A percentile compares a stretch with the other conserved stretches of the same genome.
Evolutionary conservation across 2,888 invertebrate species (phyloP).

Genomic region (Rosalia funebris): DNA sequence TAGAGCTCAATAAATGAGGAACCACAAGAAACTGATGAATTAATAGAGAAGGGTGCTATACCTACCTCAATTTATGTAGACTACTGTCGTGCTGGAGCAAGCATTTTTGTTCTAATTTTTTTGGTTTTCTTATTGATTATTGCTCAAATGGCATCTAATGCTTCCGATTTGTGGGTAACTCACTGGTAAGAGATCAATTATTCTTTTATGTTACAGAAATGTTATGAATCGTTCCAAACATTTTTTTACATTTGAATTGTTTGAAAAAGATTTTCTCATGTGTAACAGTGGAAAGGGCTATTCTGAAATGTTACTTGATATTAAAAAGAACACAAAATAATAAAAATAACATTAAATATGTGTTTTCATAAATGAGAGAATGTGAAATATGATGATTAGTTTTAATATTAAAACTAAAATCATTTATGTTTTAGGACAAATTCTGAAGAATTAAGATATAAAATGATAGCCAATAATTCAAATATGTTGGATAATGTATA

Average conservation of each 20-base stretch:
- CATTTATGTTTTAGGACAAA: constrained; percentile 64
- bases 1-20: constrained; percentile 57
- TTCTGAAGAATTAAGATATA: constrained; percentile 58
- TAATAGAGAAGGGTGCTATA: constrained; percentile 74
- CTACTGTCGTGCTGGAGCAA: constrained; percentile 78
- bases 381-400: too few species aligned
- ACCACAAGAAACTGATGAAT: constrained; percentile 71
- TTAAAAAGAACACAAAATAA: too few species aligned
- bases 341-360: too few species aligned
- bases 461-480: neutral
- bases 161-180: constrained; percentile 81
- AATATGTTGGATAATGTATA: constrained; percentile 10
- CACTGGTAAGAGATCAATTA: constrained; percentile 70
- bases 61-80: constrained; percentile 72
- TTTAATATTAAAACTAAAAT: too few species aligned
- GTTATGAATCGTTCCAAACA: neutral
- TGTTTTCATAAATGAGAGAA: too few species aligned
- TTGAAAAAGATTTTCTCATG: too few species aligned
- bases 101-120: constrained; percentile 66
- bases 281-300: too few species aligned
- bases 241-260: too few species aligned
- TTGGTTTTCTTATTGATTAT: constrained; percentile 70
- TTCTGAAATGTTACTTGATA: too few species aligned
- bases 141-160: constrained; percentile 77
- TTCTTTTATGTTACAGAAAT: constrained; percentile 6